Percentiles rank a stretch among this genome's conserved stretches.
Evolutionary conservation across 2,797 vertebrate genomes (phyloP).

Genomic region (Epinephelus awoara): DNA sequence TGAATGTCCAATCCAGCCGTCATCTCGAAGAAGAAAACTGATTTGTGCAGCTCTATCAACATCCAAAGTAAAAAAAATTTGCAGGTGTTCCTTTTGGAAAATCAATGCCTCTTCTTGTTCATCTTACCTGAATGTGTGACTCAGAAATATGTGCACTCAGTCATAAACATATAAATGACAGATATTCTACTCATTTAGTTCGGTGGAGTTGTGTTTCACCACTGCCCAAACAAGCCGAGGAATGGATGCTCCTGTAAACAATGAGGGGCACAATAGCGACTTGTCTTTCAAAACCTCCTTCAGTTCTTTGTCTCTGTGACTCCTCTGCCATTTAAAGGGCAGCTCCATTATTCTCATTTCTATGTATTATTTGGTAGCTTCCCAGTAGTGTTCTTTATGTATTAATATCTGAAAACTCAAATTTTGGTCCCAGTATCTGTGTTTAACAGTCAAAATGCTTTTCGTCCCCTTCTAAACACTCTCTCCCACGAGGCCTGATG

Average conservation of each 20-base stretch:
- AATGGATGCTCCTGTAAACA: slow-evolving; percentile 21
- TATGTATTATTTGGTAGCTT: too few relatives aligned
- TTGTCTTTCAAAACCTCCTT: slow-evolving; percentile 27
- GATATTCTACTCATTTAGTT: neutral
- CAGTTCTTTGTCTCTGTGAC: slow-evolving; percentile 1
- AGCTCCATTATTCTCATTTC: too few relatives aligned
- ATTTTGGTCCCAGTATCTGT: too few relatives aligned
- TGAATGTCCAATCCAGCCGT: slow-evolving; percentile 24
- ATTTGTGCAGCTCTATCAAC: slow-evolving; percentile 14
- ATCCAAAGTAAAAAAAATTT: slow-evolving; percentile 30
- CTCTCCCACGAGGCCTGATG: too few relatives aligned
- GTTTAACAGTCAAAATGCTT: too few relatives aligned
- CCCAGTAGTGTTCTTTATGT: too few relatives aligned
- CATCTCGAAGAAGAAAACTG: slow-evolving; percentile 9
- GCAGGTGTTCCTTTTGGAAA: slow-evolving; percentile 2
- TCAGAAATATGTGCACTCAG: neutral
- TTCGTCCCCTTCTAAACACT: too few relatives aligned
- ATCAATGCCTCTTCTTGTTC: neutral
- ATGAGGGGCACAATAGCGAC: neutral
- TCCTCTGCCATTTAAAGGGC: slow-evolving; percentile 9
- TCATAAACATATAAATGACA: slow-evolving; percentile 15
- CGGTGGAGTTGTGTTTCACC: slow-evolving; percentile 16
- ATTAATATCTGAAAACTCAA: too few relatives aligned
- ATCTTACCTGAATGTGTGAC: slow-evolving; percentile 23
- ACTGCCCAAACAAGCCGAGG: slow-evolving; percentile 28